Evolutionary conservation across 1,140 invertebrate species (phyloP), one percentile per base, ranked within the genome.

Genomic region (Carposina sasakii): DNA sequence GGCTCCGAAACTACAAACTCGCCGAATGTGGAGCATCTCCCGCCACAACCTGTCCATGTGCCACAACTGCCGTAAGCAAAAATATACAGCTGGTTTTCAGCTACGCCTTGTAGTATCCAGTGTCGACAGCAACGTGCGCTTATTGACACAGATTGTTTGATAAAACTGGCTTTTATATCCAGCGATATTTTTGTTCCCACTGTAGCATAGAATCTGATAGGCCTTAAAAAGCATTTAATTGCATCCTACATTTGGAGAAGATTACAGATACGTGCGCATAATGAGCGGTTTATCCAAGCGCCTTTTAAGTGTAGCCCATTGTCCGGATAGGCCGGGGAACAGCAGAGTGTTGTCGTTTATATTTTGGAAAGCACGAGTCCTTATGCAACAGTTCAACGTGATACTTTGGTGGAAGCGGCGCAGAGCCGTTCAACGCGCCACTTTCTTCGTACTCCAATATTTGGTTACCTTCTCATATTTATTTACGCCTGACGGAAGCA

Each of bases 301-400:
- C 51, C 48, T 57, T 62, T 44, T 56, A 68, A 57, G 60, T 49
- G 52, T 65, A 67, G 63, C 51, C 60, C 52, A 67, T 69, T 69
- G 72, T 69, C 63, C 52, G 54, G 48, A 40, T 47, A 66, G 67
- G n/a, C n/a, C n/a, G n/a, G n/a, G 66, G 71, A 70, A 75, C 72
- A 60, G 64, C 47, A 61, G 68, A 79, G 70, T 73, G n/a, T 71
- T 57, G 60, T 54, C 65, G 63, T 71, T 72, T 74, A 76, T 72
- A 78, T 81, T 83, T 83, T 83, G 62, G 78, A 83, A 83, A 83
- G 79, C 75, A 76, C 57, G 57, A 71, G 66, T 78, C 72, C 72
- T 83, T 83, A 83, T 75, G 79, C 79, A 83, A 83, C 68, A 83
- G 79, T 83, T 83, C 76, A 78, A 71, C 65, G 79, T 83, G 76